phyloP scores from a whole-genome alignment of 64 coral and sea anemone genomes.

The Pachyseris speciosa region DNA sequence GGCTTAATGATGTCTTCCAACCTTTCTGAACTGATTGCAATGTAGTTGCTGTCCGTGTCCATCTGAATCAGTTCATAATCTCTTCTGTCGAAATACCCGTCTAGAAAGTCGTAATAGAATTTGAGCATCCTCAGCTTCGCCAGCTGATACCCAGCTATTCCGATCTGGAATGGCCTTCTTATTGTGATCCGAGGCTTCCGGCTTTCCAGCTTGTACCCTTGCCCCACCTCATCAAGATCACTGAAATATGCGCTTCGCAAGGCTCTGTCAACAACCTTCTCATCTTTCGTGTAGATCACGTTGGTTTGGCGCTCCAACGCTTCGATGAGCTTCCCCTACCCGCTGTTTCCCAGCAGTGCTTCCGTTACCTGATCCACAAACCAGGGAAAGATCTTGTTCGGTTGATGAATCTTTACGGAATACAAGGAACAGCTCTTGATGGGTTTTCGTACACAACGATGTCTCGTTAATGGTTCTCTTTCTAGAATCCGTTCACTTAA shows the following conservation, averaged over 20 bases:
- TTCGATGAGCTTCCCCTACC: constrained; percentile 56
- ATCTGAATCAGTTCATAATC: constrained; percentile 58
- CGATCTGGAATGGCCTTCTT: constrained; percentile 46
- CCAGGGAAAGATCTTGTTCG: too few relatives aligned
- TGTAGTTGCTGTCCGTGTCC: constrained; percentile 57
- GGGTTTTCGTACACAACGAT: too few relatives aligned
- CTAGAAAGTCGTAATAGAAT: constrained; percentile 40
- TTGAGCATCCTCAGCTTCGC: constrained; percentile 47
- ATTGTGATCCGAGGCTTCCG: neutral
- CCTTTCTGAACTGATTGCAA: constrained; percentile 6
- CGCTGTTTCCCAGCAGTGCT: constrained; percentile 7
- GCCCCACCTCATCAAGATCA: constrained; percentile 47
- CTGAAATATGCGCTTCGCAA: constrained; percentile 33
- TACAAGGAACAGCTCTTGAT: too few relatives aligned
- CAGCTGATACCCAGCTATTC: constrained; percentile 51
- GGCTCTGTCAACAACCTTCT: neutral
- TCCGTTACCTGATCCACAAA: too few relatives aligned
- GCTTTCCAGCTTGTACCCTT: neutral
- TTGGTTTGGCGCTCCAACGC: constrained; percentile 10
- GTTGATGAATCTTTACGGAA: too few relatives aligned
- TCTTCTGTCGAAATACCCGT: neutral
- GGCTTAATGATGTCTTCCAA: constrained; percentile 22
- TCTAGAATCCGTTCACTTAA: too few relatives aligned
- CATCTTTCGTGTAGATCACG: constrained; percentile 6
- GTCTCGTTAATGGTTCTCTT: too few relatives aligned